Percentiles rank a stretch among this genome's conserved stretches.
Evolutionary conservation across 1,140 invertebrate species (phyloP).

Genomic region (Streblospio benedicti): DNA sequence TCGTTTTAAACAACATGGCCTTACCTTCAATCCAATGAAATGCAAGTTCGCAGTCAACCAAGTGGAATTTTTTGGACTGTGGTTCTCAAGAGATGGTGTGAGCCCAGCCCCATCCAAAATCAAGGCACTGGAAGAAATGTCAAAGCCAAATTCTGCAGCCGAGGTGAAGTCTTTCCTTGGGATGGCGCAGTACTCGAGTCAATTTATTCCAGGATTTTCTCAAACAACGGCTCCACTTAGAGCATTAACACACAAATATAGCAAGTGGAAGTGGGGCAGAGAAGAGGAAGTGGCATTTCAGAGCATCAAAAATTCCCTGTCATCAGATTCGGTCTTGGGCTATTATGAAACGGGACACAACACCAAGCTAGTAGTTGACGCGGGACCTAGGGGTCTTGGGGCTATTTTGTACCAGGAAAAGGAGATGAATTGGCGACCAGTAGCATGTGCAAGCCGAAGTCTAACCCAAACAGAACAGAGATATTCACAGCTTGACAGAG

Average conservation of each 20-base stretch:
- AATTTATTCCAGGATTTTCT: background rate
- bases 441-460: slow-evolving; percentile 12
- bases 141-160: background rate
- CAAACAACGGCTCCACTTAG: background rate
- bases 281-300: no score
- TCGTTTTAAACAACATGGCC: background rate
- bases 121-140: background rate
- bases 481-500: slow-evolving; percentile 18
- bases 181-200: slow-evolving; percentile 1
- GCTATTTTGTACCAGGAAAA: no score
- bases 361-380: no score
- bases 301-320: no score
- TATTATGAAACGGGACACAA: no score
- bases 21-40: background rate
- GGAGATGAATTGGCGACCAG: no score
- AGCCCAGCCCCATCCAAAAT: background rate
- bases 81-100: slow-evolving; percentile 5
- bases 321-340: no score
- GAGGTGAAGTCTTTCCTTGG: background rate
- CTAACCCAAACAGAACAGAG: slow-evolving; percentile 6
- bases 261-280: background rate
- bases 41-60: background rate
- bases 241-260: background rate
- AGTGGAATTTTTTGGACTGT: slow-evolving; percentile 6
- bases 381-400: no score